Evolutionary conservation across 2,113 vertebrate species (phyloP), one percentile per base, ranked within the genome.

Genomic region (Solenodon paradoxus): DNA sequence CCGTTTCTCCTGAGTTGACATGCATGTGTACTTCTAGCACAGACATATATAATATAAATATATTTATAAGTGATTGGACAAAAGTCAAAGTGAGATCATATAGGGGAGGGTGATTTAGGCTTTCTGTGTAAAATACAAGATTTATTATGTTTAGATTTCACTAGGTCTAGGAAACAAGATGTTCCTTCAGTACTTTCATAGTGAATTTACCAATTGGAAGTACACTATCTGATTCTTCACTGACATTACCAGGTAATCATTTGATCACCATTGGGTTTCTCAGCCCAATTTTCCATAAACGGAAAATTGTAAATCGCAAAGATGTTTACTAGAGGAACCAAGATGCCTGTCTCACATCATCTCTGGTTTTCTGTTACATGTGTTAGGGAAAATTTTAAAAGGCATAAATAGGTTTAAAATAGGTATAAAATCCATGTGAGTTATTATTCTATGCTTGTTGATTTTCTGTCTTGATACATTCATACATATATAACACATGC

Each of bases 81-180:
- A 30, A 93, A 96, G 68, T 95, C 40, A 96, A 97, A 94, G 93
- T 89, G 95, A 96, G 87, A 80, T 95, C 38, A 90, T 84, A 64
- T 55, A 68, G 55, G 20, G 61, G 53, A 96, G 96, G 83, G 40
- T 59, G 66, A 22, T 94, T 89, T 74, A 79, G 66, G 59, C 7
- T 81, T 92, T 83, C 55, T 1, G 87, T 55, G 92, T 96, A 81
- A 88, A 88, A 77, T 92, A 32, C 3, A 72, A 90, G 53, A 90
- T 96, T 94, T 95, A 90, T 80, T 49, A 75, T 28, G 7, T 42
- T 75, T 51, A 95, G 74, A 83, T 83, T 91, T 80, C 88, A n/a
- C 20, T 85, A 82, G 19, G 59, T 20, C 55, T 89, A 75, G 90
- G 64, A 80, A 91, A 74, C 63, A 86, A 92, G 35, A 91, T 55